Evolutionary conservation across 2,888 invertebrate genomes (phyloP).

Genomic region (Ophraella communa): DNA sequence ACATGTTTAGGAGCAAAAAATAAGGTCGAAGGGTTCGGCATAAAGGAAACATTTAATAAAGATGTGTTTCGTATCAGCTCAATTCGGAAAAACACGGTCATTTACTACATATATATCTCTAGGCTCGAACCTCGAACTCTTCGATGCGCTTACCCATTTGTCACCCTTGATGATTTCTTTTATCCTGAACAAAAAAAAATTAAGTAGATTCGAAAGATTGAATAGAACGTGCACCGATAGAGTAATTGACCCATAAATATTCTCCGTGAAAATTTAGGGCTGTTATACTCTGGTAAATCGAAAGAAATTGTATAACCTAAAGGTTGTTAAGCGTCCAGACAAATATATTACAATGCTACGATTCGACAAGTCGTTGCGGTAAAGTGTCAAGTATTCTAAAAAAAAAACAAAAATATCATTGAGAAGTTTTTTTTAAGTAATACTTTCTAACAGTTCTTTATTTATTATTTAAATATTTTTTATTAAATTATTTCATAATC

Average conservation of each 20-base stretch:
- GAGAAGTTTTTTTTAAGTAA: too few relatives aligned
- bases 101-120: constrained; percentile 20
- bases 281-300: too few relatives aligned
- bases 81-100: constrained; percentile 27
- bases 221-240: not conserved
- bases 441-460: too few relatives aligned
- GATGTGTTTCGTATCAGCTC: constrained; percentile 25
- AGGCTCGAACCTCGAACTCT: constrained; percentile 4
- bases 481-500: too few relatives aligned
- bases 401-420: too few relatives aligned
- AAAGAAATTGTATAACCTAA: too few relatives aligned
- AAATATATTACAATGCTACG: too few relatives aligned
- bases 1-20: constrained; percentile 17
- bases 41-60: constrained; percentile 28
- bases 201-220: constrained; percentile 1
- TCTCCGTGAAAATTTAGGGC: not conserved
- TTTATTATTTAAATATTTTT: too few relatives aligned
- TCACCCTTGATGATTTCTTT: constrained; percentile 25
- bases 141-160: constrained; percentile 19
- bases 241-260: constrained; percentile 3
- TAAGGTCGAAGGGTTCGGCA: constrained; percentile 16
- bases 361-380: too few relatives aligned
- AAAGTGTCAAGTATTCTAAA: too few relatives aligned
- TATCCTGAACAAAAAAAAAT: constrained; percentile 6
- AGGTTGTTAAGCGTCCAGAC: too few relatives aligned